Conservation (phyloP, 2,113 vertebrate species). For the Daubentonia madagascariensis region DNA sequence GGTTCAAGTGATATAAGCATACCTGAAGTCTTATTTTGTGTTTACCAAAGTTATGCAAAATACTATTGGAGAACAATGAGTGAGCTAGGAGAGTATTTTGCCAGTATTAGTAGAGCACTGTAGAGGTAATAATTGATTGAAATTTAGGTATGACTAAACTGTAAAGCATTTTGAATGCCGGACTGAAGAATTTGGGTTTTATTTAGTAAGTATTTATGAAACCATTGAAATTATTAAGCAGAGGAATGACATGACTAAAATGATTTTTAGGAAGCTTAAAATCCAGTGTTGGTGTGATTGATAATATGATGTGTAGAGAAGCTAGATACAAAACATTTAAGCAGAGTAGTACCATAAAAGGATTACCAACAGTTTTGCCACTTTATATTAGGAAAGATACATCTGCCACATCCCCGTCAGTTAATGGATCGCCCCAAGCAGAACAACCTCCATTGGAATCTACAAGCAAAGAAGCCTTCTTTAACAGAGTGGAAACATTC, state of each 20-base stretch:
- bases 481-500: constrained; percentile 93
- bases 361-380: neutral
- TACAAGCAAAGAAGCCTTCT: constrained; percentile 93
- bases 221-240: neutral
- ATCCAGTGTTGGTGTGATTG: neutral
- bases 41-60: neutral
- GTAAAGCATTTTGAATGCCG: neutral
- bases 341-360: neutral
- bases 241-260: neutral
- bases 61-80: neutral
- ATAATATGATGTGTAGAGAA: neutral
- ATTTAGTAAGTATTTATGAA: constrained; percentile 5
- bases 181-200: neutral
- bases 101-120: neutral
- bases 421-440: constrained; percentile 71
- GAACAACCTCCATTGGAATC: constrained; percentile 84
- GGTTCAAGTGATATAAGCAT: neutral
- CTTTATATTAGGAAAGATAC: constrained; percentile 78
- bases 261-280: constrained; percentile 28
- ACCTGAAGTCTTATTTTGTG: constrained; percentile 2
- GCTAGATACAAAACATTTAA: neutral
- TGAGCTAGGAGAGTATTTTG: neutral
- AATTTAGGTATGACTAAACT: neutral
- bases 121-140: neutral
- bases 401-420: neutral